phyloP scores from a whole-genome alignment of 2,888 invertebrate species.

The Serrognathus titanus region DNA sequence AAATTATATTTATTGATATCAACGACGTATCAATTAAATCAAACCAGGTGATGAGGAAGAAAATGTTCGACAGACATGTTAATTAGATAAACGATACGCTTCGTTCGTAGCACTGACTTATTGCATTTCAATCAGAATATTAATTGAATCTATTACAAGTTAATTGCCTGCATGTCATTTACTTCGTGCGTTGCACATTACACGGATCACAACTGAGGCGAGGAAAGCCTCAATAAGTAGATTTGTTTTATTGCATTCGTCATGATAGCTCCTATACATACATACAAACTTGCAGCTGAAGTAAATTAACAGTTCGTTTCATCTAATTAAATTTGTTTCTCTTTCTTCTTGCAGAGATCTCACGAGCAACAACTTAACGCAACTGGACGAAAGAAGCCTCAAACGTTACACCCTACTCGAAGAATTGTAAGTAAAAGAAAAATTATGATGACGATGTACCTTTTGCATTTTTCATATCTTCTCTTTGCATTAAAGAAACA shows the following conservation, averaged over 20 bases:
- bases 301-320: too few relatives aligned
- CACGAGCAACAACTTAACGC: constrained; percentile 76
- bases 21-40: too few relatives aligned
- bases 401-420: constrained; percentile 65
- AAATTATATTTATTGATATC: too few relatives aligned
- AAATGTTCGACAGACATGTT: too few relatives aligned
- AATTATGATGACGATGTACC: too few relatives aligned
- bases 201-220: too few relatives aligned
- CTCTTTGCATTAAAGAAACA: too few relatives aligned
- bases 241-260: neutral
- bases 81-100: neutral
- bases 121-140: neutral
- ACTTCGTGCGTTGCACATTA: too few relatives aligned
- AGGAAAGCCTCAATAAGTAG: too few relatives aligned
- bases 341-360: constrained; percentile 66
- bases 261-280: neutral
- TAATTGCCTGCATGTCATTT: neutral
- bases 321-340: neutral
- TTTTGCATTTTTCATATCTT: too few relatives aligned
- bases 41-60: too few relatives aligned
- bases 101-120: neutral
- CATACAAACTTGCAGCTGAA: too few relatives aligned
- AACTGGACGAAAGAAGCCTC: constrained; percentile 68
- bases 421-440: constrained; percentile 62
- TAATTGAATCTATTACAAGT: constrained; percentile 1